Evolutionary conservation across 2,113 vertebrate species (phyloP).

Genomic region (Poeciliopsis occidentalis): DNA sequence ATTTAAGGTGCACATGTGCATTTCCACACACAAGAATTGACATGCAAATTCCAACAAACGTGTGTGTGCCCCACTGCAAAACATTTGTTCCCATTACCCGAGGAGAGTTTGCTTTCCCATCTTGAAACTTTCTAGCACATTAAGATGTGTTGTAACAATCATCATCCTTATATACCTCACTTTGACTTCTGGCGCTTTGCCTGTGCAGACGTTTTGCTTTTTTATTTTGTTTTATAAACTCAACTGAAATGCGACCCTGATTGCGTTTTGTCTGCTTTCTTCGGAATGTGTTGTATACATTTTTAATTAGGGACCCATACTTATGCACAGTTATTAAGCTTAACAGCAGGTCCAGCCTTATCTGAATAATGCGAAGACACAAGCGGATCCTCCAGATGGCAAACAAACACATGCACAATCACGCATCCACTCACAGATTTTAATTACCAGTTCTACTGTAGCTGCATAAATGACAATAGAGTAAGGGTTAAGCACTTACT

Average conservation of each 20-base stretch:
- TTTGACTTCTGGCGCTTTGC: constrained; percentile 52
- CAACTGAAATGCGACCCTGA: constrained; percentile 44
- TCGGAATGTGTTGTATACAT: constrained; percentile 55
- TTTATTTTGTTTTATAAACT: constrained; percentile 13
- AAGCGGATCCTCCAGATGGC: constrained; percentile 66
- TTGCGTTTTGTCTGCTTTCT: constrained; percentile 53
- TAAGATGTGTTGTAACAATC: constrained; percentile 61
- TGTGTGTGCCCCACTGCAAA: constrained; percentile 13
- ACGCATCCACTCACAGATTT: constrained; percentile 30
- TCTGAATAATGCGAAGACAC: constrained; percentile 75
- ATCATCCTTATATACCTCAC: constrained; percentile 27
- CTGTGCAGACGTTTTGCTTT: constrained; percentile 8
- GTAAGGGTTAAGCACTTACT: constrained; percentile 6
- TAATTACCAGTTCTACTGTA: constrained; percentile 56
- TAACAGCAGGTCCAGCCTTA: constrained; percentile 70
- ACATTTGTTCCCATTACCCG: constrained; percentile 46
- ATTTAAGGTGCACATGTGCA: no score
- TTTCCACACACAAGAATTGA: not conserved
- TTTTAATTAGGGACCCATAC: constrained; percentile 66
- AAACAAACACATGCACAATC: constrained; percentile 31
- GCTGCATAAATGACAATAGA: constrained; percentile 36
- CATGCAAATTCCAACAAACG: constrained; percentile 30
- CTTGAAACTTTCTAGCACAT: constrained; percentile 58
- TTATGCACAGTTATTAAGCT: constrained; percentile 66
- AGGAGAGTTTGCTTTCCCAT: constrained; percentile 59